Evolutionary conservation across 2,113 vertebrate species (phyloP).

Genomic region (Chloropsis hardwickii): DNA sequence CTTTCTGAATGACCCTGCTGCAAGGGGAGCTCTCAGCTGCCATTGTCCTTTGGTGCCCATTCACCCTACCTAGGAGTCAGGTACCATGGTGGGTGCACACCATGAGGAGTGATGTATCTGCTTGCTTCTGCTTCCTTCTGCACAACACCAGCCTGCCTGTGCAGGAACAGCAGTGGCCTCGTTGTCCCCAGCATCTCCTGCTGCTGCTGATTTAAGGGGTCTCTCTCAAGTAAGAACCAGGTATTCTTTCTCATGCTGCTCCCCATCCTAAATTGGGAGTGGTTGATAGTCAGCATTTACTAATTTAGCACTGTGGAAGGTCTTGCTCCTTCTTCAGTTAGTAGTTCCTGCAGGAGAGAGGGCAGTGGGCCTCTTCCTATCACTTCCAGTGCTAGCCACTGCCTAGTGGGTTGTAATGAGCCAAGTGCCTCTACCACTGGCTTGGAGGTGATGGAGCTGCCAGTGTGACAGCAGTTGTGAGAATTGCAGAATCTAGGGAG

Average conservation of each 20-base stretch:
- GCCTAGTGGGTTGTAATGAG: background rate
- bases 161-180: background rate
- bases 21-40: background rate
- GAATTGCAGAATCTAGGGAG: background rate
- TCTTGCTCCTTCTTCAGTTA: background rate
- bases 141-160: background rate
- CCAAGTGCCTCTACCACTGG: fast-evolving
- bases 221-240: background rate
- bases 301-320: background rate
- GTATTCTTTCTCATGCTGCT: background rate
- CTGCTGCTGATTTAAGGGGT: background rate
- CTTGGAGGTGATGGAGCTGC: background rate
- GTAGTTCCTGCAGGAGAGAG: background rate
- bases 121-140: background rate
- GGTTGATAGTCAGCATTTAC: background rate
- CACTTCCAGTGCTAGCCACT: background rate
- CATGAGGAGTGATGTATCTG: background rate
- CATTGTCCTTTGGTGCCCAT: fast-evolving
- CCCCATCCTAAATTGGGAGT: background rate
- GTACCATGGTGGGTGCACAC: fast-evolving
- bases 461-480: fast-evolving
- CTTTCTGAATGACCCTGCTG: background rate
- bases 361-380: background rate
- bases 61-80: background rate
- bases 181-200: background rate